Evolutionary conservation across 2,797 vertebrate genomes (phyloP).

Genomic region (Phalanger gymnotis): DNA sequence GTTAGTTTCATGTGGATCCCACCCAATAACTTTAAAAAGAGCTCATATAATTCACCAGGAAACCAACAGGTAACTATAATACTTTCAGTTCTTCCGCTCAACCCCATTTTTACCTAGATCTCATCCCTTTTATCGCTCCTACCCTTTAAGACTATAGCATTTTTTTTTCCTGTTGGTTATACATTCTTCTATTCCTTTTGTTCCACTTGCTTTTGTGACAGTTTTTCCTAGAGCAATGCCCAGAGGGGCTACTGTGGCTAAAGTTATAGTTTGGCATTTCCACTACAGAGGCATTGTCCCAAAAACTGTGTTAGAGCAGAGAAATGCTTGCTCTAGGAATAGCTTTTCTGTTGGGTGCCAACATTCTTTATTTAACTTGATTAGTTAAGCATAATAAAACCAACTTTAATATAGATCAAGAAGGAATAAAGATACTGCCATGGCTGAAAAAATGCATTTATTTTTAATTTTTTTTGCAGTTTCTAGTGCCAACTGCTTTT

Average conservation of each 20-base stretch:
- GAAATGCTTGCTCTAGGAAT: slow-evolving; percentile 23
- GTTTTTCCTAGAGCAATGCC: slow-evolving; percentile 50
- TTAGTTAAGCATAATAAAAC: slow-evolving; percentile 19
- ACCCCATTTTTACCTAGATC: not conserved
- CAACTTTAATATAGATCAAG: slow-evolving; percentile 42
- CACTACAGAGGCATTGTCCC: slow-evolving; percentile 54
- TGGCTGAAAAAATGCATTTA: slow-evolving; percentile 45
- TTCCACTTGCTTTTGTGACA: slow-evolving; percentile 41
- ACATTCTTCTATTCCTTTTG: slow-evolving; percentile 40
- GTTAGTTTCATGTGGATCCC: slow-evolving; percentile 6
- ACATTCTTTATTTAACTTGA: slow-evolving; percentile 36
- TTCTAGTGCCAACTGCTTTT: slow-evolving; percentile 45
- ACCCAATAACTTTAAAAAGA: slow-evolving; percentile 31
- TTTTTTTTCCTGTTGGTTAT: slow-evolving; percentile 25
- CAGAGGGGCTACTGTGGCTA: slow-evolving; percentile 39
- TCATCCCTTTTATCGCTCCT: not conserved
- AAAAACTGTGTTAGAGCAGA: slow-evolving; percentile 48
- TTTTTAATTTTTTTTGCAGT: slow-evolving; percentile 3
- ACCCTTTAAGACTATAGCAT: slow-evolving; percentile 14
- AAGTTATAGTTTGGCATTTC: slow-evolving; percentile 58
- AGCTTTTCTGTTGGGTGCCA: slow-evolving; percentile 29
- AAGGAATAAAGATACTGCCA: slow-evolving; percentile 3
- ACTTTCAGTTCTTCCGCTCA: not conserved
- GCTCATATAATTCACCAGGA: slow-evolving; percentile 11
- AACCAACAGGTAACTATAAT: slow-evolving; percentile 24